Evolutionary conservation across 2,888 invertebrate genomes (phyloP), one percentile per base, ranked within the genome.

Genomic region (Polyommatus icarus): DNA sequence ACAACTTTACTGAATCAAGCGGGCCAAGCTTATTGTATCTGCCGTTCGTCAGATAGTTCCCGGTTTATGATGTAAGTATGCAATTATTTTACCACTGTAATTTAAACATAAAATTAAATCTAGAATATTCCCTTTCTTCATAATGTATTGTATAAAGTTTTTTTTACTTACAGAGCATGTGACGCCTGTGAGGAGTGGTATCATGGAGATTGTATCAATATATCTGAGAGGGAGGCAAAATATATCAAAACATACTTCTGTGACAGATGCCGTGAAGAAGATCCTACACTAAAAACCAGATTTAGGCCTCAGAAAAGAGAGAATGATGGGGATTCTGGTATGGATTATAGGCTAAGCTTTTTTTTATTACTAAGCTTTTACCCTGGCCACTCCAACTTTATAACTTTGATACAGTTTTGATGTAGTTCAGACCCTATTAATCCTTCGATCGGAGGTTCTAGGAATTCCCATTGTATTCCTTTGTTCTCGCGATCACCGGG

Each of bases 111-210:
- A 18, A 54, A 54, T 54, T 18, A 12, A 46, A 10, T 46, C 46
- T 46, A 10, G 46, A 46, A 46, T 46, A 46, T 46, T 46, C 46
- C 10, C 46, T 46, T 3, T 46, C 46, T 46, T 46, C 3, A 40
- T 40, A 40, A 10, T 46, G 10, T 46, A 46, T 10, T 46, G 10
- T 18, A 54, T 54, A 18, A 54, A 5, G 18, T 54, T 12, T 57
- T 67, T 57, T 76, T 20, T 29, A 18, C 20, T 46, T 46, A 76
- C 85, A 98, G 98, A 89, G 98, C 98, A 59, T 99, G 99, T 91
- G 99, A 99, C 89, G 96, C 97, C 18, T 99, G 99, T 88, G 98
- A 99, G 89, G 99, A 99, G 90, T 99, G 99, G 99, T 99, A 98
- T 87, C 99, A 99, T 86, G 99, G 99, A 0, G 98, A 99, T 87